Conservation (phyloP, 64 coral and sea anemone species). For the Anthopleura sola region DNA sequence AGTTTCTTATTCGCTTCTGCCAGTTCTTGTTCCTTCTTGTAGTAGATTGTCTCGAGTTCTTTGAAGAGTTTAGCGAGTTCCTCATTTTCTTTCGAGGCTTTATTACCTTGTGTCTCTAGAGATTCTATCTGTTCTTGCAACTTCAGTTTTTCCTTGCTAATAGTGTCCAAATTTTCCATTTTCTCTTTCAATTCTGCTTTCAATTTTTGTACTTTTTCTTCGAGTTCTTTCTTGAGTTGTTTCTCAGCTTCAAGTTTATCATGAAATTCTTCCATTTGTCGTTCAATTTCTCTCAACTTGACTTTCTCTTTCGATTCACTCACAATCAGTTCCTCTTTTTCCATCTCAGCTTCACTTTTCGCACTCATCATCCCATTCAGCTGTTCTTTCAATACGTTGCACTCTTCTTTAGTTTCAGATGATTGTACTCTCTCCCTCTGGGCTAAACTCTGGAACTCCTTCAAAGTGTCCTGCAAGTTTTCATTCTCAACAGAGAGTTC, state of each 20-base stretch:
- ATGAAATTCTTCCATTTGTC: constrained; percentile 18
- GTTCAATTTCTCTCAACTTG: constrained; percentile 4
- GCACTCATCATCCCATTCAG: constrained; percentile 19
- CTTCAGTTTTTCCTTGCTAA: constrained; percentile 13
- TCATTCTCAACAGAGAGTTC: constrained; percentile 23
- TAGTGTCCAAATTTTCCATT: neutral
- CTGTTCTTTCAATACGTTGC: constrained; percentile 38
- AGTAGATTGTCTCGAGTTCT: neutral
- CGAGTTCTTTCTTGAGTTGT: constrained; percentile 5
- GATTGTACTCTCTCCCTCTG: constrained; percentile 21
- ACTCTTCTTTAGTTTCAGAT: constrained; percentile 33
- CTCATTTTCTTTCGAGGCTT: neutral
- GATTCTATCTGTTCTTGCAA: neutral
- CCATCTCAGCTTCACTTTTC: constrained; percentile 15
- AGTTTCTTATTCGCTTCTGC: constrained; percentile 5
- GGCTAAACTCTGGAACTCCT: neutral
- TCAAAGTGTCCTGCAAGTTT: neutral
- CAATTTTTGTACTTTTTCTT: neutral
- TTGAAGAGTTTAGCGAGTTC: neutral
- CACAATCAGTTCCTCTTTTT: constrained; percentile 30
- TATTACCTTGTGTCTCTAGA: neutral
- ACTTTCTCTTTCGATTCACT: constrained; percentile 26
- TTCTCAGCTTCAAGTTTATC: constrained; percentile 5
- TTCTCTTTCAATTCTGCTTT: neutral
- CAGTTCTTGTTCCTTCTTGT: constrained; percentile 30